Evolutionary conservation across 2,113 vertebrate genomes (phyloP).

Genomic region (Benitochromis conjunctus): DNA sequence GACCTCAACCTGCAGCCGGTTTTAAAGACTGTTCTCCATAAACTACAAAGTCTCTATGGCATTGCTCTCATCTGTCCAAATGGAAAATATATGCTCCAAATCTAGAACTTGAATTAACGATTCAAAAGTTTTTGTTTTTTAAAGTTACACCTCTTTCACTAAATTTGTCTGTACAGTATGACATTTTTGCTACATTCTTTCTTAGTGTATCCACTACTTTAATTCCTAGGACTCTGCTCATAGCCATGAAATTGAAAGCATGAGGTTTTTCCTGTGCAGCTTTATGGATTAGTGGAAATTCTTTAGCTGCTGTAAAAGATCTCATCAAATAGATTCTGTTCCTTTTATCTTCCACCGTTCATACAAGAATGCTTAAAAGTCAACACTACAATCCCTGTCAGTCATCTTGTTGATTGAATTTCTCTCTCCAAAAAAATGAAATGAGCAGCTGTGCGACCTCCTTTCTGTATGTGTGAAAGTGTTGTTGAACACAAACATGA

Average conservation of each 20-base stretch:
- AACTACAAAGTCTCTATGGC: not conserved
- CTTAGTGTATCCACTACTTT: not conserved
- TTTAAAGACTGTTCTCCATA: not conserved
- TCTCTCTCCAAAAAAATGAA: not conserved
- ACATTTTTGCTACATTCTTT: slow-evolving; percentile 37
- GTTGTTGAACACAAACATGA: not conserved
- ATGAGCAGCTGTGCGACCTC: not conserved
- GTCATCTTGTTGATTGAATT: not conserved
- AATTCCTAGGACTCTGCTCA: not conserved
- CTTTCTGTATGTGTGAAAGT: not conserved
- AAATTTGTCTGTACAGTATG: not conserved
- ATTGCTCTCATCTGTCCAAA: not conserved
- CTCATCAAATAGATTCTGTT: not conserved
- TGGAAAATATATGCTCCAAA: not conserved
- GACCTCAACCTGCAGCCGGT: not conserved
- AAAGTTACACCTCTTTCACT: not conserved
- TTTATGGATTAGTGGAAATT: not conserved
- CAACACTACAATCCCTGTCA: not conserved
- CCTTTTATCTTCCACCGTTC: not conserved
- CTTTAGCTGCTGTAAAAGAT: not conserved
- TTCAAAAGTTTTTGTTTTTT: not conserved
- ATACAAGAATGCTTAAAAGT: not conserved
- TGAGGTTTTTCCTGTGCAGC: not conserved
- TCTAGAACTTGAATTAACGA: not conserved
- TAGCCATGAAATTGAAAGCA: not conserved